Evolutionary conservation across 1,140 invertebrate species (phyloP).

Genomic region (Drosophila elegans): DNA sequence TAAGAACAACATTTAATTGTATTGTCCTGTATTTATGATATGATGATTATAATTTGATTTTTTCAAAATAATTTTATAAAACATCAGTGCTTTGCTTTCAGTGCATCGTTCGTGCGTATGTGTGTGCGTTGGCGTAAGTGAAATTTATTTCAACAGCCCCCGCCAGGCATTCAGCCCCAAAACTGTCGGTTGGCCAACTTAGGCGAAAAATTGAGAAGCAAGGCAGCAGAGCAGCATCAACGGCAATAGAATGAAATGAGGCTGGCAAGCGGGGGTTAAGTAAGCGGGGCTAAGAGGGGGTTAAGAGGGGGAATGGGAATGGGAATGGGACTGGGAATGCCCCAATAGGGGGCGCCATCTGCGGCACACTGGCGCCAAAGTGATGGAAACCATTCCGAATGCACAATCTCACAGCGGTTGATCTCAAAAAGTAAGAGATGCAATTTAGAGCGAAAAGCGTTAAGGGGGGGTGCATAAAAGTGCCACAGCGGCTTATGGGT

Average conservation of each 20-base stretch:
- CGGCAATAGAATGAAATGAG: constrained; percentile 41
- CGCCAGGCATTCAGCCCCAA: constrained; percentile 66
- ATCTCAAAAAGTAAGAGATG: background rate
- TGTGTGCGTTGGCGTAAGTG: constrained; percentile 68
- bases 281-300: background rate
- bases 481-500: constrained; percentile 7
- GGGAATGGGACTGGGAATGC: background rate
- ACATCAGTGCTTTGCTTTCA: background rate
- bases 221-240: constrained; percentile 9
- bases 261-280: constrained; percentile 3
- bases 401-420: constrained; percentile 44
- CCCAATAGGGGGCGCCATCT: constrained; percentile 35
- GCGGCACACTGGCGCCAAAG: constrained; percentile 41
- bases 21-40: too few species aligned
- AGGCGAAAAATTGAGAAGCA: constrained; percentile 51
- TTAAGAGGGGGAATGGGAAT: constrained; percentile 1
- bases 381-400: constrained; percentile 45
- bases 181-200: constrained; percentile 72
- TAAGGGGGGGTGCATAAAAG: constrained; percentile 4
- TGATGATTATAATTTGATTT: too few species aligned
- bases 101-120: constrained; percentile 1
- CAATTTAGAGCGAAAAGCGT: background rate
- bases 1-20: too few species aligned
- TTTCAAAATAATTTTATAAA: background rate
- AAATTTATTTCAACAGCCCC: constrained; percentile 78